Evolutionary conservation across 2,797 vertebrate species (phyloP).

Genomic region (Remorina albescens): DNA sequence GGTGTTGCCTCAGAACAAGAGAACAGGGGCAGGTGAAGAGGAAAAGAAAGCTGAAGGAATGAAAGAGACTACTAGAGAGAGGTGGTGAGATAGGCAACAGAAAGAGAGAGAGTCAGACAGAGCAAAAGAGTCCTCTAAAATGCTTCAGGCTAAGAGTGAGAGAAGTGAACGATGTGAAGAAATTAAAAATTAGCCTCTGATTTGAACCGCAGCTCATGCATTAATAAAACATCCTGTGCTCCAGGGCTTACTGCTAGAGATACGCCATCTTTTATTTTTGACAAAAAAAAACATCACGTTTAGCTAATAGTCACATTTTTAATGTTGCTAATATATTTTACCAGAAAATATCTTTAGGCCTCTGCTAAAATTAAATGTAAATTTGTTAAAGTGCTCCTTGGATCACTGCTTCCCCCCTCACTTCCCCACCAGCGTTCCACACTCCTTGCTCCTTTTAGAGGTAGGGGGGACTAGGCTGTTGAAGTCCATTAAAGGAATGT

Average conservation of each 20-base stretch:
- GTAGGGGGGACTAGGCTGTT: conserved; percentile 59
- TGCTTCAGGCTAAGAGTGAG: conserved; percentile 78
- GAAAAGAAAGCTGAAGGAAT: conserved; percentile 25
- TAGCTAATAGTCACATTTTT: conserved; percentile 86
- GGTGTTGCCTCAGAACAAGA: conserved; percentile 34
- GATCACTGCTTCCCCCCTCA: conserved; percentile 79
- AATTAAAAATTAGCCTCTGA: conserved; percentile 89
- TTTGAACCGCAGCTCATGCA: conserved; percentile 83
- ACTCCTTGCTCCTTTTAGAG: conserved; percentile 66
- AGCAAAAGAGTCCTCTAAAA: conserved; percentile 74
- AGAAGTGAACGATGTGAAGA: conserved; percentile 88
- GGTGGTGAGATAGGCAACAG: conserved; percentile 24
- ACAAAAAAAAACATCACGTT: conserved; percentile 78
- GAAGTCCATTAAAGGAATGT: conserved; percentile 64
- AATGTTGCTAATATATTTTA: conserved; percentile 86
- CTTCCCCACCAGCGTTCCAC: conserved; percentile 63
- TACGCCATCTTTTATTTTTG: conserved; percentile 85
- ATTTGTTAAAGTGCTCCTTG: conserved; percentile 87
- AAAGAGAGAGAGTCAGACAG: conserved; percentile 16
- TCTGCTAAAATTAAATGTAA: conserved; percentile 87
- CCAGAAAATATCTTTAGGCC: conserved; percentile 87
- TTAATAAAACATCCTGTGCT: conserved; percentile 89
- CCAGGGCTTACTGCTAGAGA: conserved; percentile 81
- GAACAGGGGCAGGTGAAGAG: conserved; percentile 12
- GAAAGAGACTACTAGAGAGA: conserved; percentile 35